A percentile compares a stretch with the other conserved stretches of the same genome.
Evolutionary conservation across 2,113 vertebrate genomes (phyloP).

Genomic region (Gymnorhina tibicen): DNA sequence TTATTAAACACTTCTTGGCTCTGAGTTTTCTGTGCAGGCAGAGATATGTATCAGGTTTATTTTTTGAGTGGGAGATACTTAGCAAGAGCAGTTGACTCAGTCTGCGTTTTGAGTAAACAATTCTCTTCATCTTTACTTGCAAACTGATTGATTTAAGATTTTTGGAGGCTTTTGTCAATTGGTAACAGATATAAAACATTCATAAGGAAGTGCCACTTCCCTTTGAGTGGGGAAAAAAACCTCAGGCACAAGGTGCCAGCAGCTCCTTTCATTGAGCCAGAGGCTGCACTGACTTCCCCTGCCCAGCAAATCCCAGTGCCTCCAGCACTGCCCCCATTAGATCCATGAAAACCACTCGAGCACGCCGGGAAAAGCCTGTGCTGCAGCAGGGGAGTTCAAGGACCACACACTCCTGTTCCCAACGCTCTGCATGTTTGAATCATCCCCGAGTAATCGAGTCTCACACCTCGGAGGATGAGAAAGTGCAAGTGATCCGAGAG

Average conservation of each 20-base stretch:
- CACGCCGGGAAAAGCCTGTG: rapidly evolving
- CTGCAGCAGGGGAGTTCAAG: neutral
- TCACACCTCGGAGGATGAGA: neutral
- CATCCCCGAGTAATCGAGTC: neutral
- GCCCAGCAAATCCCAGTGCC: neutral
- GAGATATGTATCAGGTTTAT: neutral
- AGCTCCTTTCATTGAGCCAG: neutral
- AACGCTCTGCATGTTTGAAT: rapidly evolving
- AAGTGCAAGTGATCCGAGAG: rapidly evolving
- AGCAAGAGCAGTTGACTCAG: neutral
- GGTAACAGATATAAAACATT: neutral
- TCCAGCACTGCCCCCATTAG: neutral
- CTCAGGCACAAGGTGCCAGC: neutral
- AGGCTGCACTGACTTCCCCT: rapidly evolving
- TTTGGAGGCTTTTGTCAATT: neutral
- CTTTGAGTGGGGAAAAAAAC: neutral
- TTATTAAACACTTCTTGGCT: neutral
- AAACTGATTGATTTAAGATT: neutral
- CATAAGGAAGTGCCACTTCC: neutral
- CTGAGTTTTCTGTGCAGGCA: neutral
- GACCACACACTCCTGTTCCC: neutral
- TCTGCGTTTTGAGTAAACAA: neutral
- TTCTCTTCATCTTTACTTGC: neutral
- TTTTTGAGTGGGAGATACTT: neutral
- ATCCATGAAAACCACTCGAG: neutral